Percentiles rank a stretch among this genome's conserved stretches.
Conservation (phyloP, 2,888 invertebrate species). For the Crossocerus cetratus region DNA sequence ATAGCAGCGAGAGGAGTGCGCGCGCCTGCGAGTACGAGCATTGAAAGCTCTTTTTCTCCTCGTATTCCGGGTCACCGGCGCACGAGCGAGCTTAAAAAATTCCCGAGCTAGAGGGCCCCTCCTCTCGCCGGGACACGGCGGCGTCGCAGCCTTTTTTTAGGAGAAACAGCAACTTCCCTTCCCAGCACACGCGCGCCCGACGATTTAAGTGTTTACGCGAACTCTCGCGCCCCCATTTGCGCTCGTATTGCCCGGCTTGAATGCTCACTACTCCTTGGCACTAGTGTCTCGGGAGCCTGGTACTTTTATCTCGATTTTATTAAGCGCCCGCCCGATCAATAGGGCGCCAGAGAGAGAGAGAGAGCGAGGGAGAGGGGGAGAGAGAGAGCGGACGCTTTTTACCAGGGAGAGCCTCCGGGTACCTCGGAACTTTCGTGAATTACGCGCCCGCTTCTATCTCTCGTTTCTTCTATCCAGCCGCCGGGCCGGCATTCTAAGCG, state of each 20-base stretch:
- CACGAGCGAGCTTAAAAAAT: slow-evolving; percentile 9
- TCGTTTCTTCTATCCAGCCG: not conserved
- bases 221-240: slow-evolving; percentile 14
- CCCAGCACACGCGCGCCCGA: not conserved
- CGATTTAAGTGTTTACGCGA: slow-evolving; percentile 39
- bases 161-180: not conserved
- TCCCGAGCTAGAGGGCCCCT: slow-evolving; percentile 1
- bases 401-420: slow-evolving; percentile 21
- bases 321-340: slow-evolving; percentile 53
- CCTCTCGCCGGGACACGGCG: slow-evolving; percentile 1
- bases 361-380: no score
- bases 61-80: slow-evolving; percentile 12
- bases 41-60: slow-evolving; percentile 16
- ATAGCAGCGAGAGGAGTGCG: no score
- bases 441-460: slow-evolving; percentile 31
- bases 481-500: slow-evolving; percentile 34
- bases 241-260: slow-evolving; percentile 21
- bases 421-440: slow-evolving; percentile 52
- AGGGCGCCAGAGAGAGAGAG: no score
- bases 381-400: slow-evolving; percentile 56
- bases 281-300: slow-evolving; percentile 3
- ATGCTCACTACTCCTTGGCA: not conserved
- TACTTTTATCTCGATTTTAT: slow-evolving; percentile 58
- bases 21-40: slow-evolving; percentile 5
- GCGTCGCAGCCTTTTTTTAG: not conserved